These are phyloP conservation scores for Drosophila acutilabella DNA, from an alignment of 2,888 invertebrate genomes.

Conservation along the genomic window DNA sequence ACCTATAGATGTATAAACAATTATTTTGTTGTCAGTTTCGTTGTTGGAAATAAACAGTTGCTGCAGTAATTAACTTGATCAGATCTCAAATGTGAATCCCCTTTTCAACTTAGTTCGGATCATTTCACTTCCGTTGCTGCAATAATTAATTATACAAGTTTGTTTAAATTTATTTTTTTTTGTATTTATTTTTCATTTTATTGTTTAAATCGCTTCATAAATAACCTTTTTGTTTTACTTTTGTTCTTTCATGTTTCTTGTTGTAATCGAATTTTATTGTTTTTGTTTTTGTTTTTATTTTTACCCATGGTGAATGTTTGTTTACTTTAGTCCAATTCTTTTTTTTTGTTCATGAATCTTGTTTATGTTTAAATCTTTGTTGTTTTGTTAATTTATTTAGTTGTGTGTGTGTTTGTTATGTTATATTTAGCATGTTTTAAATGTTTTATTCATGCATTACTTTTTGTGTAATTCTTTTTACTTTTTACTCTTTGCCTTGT, in stretches of 20 bases:
- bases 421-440: conserved; percentile 56
- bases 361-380: conserved; percentile 41
- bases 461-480: conserved; percentile 23
- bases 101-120: conserved; percentile 3
- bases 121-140: conserved; percentile 44
- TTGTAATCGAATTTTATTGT: conserved; percentile 64
- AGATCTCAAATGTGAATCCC: conserved; percentile 48
- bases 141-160: conserved; percentile 46
- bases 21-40: conserved; percentile 18
- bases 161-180: conserved; percentile 56
- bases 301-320: conserved; percentile 63
- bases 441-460: conserved; percentile 63
- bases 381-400: conserved; percentile 16
- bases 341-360: conserved; percentile 28
- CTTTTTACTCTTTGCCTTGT: conserved; percentile 31
- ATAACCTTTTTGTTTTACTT: conserved; percentile 63
- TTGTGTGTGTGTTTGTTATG: conserved; percentile 43
- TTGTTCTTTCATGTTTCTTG: conserved; percentile 30
- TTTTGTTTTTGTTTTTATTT: conserved; percentile 33
- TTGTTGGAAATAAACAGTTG: conserved; percentile 33
- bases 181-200: conserved; percentile 68
- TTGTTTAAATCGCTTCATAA: conserved; percentile 78
- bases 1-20: background rate
- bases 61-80: conserved; percentile 34
- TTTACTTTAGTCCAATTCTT: conserved; percentile 56